These are phyloP conservation scores for Copidosoma aretas DNA, from an alignment of 2,888 invertebrate species.

Conservation along the genomic window DNA sequence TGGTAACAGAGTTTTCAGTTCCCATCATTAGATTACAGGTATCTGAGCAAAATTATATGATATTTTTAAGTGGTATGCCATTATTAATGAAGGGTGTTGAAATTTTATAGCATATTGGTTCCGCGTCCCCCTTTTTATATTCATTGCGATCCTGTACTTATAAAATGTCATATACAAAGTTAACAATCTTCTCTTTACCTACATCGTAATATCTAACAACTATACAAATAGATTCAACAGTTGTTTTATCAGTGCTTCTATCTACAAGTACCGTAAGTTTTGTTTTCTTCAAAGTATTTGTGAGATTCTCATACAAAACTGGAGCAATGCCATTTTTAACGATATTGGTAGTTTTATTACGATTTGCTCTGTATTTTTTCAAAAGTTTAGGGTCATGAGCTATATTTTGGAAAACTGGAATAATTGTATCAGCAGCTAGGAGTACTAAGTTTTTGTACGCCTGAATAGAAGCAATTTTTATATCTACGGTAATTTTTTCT, in stretches of 20 bases:
- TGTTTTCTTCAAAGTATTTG: not conserved
- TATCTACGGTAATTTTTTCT: no score
- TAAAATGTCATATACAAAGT: not conserved
- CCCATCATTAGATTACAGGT: constrained; percentile 23
- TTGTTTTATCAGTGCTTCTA: not conserved
- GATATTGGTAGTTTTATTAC: not conserved
- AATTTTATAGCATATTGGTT: not conserved
- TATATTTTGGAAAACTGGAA: no score
- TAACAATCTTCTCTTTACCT: not conserved
- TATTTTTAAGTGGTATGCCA: not conserved
- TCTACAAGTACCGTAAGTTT: not conserved
- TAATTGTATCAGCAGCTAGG: no score
- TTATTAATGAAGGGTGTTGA: not conserved
- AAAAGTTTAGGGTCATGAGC: no score
- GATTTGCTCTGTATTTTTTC: not conserved
- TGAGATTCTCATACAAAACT: not conserved
- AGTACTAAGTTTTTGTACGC: no score
- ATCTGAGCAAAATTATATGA: constrained; percentile 10
- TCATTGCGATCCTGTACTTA: not conserved
- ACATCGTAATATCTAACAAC: not conserved
- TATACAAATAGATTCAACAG: not conserved
- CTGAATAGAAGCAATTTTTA: no score
- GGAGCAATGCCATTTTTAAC: not conserved
- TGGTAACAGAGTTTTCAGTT: not conserved
- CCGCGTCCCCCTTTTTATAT: not conserved